Percentiles rank a stretch among this genome's conserved stretches.
Conservation (phyloP, 1,140 invertebrate species). For the Prorops nasuta region DNA sequence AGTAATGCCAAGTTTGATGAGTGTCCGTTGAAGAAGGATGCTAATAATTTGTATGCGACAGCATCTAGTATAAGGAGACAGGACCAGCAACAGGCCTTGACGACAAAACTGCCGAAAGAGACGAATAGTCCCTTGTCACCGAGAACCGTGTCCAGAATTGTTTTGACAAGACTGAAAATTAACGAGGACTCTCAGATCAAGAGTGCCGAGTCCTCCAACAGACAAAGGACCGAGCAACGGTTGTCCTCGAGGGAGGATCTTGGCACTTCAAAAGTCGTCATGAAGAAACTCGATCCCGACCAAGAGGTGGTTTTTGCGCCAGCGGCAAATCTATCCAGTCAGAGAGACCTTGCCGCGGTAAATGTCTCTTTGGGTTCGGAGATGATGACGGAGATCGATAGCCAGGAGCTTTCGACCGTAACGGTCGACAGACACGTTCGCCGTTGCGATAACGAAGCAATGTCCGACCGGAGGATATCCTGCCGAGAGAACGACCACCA, state of each 20-base stretch:
- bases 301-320: constrained; percentile 26
- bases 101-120: too few species aligned
- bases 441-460: constrained; percentile 24
- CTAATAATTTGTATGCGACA: too few species aligned
- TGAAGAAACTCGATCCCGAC: constrained; percentile 28
- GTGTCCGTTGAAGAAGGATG: too few species aligned
- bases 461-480: constrained; percentile 21
- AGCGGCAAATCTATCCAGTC: background rate
- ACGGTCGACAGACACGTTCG: constrained; percentile 24
- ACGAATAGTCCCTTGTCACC: too few species aligned
- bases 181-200: constrained; percentile 12
- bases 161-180: constrained; percentile 18
- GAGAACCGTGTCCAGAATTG: too few species aligned
- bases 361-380: constrained; percentile 37
- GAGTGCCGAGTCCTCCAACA: background rate
- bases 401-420: constrained; percentile 36
- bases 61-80: too few species aligned
- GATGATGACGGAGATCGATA: constrained; percentile 42
- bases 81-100: too few species aligned
- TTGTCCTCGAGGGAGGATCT: too few species aligned
- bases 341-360: background rate
- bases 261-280: constrained; percentile 12
- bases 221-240: too few species aligned
- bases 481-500: constrained; percentile 33
- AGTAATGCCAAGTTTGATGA: too few species aligned